phyloP scores from a whole-genome alignment of 30 jellyfish, hydroid and myxozoan species.

The Nemopilema nomurai region DNA sequence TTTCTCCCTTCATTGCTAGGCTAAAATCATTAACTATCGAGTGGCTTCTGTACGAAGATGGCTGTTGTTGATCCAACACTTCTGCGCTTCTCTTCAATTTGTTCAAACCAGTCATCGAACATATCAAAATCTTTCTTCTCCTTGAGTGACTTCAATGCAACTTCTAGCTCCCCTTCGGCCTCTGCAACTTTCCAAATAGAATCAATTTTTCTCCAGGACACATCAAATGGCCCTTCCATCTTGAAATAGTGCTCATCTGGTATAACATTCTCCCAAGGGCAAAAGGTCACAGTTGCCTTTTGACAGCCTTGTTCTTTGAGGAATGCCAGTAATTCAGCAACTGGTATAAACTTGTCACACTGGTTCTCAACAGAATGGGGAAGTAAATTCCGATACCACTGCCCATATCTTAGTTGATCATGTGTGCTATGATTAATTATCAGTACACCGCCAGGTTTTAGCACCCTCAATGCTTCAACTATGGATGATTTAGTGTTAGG shows the following conservation, averaged over 20 bases:
- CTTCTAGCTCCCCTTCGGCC: slow-evolving; percentile 61
- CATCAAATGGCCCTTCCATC: slow-evolving; percentile 71
- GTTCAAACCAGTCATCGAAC: slow-evolving; percentile 67
- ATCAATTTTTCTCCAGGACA: slow-evolving; percentile 68
- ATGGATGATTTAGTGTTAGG: slow-evolving; percentile 32
- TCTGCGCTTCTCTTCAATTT: slow-evolving; percentile 50
- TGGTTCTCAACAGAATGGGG: slow-evolving; percentile 60
- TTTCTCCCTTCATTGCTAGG: too few relatives aligned
- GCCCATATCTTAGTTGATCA: slow-evolving; percentile 65
- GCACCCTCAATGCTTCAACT: slow-evolving; percentile 76
- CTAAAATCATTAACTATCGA: neutral
- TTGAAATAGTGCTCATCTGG: slow-evolving; percentile 28
- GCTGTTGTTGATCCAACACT: slow-evolving; percentile 41
- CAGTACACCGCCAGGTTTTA: slow-evolving; percentile 88
- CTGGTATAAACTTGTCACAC: slow-evolving; percentile 46
- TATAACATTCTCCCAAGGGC: slow-evolving; percentile 51
- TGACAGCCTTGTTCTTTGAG: slow-evolving; percentile 34
- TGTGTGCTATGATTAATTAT: slow-evolving; percentile 55
- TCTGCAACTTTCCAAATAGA: slow-evolving; percentile 72
- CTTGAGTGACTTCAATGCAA: slow-evolving; percentile 57
- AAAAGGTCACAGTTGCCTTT: slow-evolving; percentile 14
- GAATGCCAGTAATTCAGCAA: slow-evolving; percentile 24
- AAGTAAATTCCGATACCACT: slow-evolving; percentile 53
- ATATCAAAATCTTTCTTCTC: slow-evolving; percentile 74
- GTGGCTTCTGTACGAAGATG: slow-evolving; percentile 60